Evolutionary conservation across 2,888 invertebrate genomes (phyloP).

Genomic region (Drosophila paramelanica): DNA sequence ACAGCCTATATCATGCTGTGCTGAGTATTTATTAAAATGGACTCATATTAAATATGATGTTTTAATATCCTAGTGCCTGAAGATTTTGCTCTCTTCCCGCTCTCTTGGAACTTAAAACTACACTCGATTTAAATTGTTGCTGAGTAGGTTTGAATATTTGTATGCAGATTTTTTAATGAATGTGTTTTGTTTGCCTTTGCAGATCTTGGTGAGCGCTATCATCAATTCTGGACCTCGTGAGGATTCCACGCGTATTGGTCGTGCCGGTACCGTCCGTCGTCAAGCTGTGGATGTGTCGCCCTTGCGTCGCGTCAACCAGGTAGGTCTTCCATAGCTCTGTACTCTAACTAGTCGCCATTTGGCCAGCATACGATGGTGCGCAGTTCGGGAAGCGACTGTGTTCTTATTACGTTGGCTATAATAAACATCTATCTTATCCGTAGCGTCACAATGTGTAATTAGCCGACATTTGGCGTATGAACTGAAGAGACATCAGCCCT

Average conservation of each 20-base stretch:
- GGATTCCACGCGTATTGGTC: conserved; percentile 99
- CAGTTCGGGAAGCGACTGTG: conserved; percentile 57
- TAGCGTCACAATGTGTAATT: conserved; percentile 75
- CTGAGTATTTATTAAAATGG: conserved; percentile 31
- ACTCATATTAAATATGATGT: conserved; percentile 41
- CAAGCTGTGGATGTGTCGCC: conserved; percentile 99
- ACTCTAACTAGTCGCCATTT: not conserved
- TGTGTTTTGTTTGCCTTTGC: conserved; percentile 32
- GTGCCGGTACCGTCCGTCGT: conserved; percentile 99
- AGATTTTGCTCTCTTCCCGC: conserved; percentile 48
- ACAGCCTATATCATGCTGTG: conserved; percentile 8
- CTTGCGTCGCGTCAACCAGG: conserved; percentile 97
- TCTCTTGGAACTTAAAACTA: conserved; percentile 67
- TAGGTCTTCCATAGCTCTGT: conserved; percentile 53
- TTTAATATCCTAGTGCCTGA: conserved; percentile 65
- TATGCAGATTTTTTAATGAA: not conserved
- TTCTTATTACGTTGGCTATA: conserved; percentile 71
- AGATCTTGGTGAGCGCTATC: conserved; percentile 97
- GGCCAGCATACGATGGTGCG: conserved; percentile 63
- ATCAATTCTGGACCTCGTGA: conserved; percentile 99
- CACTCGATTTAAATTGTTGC: conserved; percentile 20
- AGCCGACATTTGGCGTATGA: conserved; percentile 73
- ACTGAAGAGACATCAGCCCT: conserved; percentile 71
- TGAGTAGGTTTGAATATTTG: not conserved
- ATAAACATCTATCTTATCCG: conserved; percentile 75